Evolutionary conservation across 30 jellyfish, hydroid and myxozoan genomes (phyloP), one percentile per base, ranked within the genome.

Genomic region (Hydractinia echinata): DNA sequence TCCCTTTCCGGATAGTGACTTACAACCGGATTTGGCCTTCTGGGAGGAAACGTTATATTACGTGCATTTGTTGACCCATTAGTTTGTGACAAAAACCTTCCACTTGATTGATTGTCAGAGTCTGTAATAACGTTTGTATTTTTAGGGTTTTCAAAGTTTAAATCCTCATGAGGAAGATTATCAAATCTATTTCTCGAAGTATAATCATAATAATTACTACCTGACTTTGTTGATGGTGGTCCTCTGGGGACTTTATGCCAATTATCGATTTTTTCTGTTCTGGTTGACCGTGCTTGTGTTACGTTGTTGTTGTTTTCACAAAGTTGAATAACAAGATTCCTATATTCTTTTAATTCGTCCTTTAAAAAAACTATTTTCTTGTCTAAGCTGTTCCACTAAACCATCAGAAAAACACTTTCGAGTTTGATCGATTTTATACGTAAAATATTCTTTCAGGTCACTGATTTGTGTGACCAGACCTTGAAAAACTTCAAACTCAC

Each of bases 241-340:
- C 69, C 69, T 58, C 69, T 58, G 69, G 69, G 19, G 69, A 58
- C 15, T 58, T 58, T 58, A 13, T 58, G 69, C 69, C 69, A 58
- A 13, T 58, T 58, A 58, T 58, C 69, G 18, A 16, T 58, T 16
- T 58, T 58, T 58, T 58, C 69, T 58, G 69, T 58, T 58, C 69
- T 58, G 69, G 69, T 58, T 58, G 69, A 16, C 69, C 19, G 69
- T 16, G 69, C 69, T 58, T 58, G 69, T 58, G 3, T 58, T 11
- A 58, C 69, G 69, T 58, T 58, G 69, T 58, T 58, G 69, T 58
- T 58, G 69, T 58, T 58, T 58, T 58, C 69, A 58, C 69, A 58
- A 58, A 58, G 69, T 58, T 58, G 69, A 58, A 58, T 13, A 16
- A 58, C n/a, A 11, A 58, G 19, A 16, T 11, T 58, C 19, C 69